Conservation (phyloP, 2,113 vertebrate genomes). For the Alouatta palliata region DNA sequence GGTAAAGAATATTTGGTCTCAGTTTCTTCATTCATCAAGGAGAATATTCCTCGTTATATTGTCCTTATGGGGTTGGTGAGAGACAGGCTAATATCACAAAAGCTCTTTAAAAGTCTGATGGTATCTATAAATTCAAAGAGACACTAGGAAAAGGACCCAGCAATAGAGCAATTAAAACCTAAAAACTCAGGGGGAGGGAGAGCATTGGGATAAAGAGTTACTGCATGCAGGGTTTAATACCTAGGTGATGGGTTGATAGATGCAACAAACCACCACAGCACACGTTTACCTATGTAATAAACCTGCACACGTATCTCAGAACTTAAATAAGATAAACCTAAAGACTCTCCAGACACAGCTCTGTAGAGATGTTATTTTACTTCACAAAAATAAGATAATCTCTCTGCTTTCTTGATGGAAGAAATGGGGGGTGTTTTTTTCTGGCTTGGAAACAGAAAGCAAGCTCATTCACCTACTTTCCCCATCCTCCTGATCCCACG, state of each 20-base stretch:
- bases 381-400: constrained; percentile 38
- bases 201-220: too few species aligned
- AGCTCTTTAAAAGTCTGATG: constrained; percentile 6
- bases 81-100: constrained; percentile 36
- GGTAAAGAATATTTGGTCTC: not conserved
- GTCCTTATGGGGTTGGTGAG: not conserved
- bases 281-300: too few species aligned
- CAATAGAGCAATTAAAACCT: constrained; percentile 28
- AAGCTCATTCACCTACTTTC: not conserved
- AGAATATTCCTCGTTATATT: not conserved
- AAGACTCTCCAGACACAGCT: not conserved
- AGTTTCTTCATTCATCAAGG: constrained; percentile 4
- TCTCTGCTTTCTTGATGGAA: not conserved
- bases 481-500: not conserved
- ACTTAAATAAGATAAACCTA: not conserved
- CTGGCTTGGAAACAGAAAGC: not conserved
- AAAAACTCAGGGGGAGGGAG: not conserved
- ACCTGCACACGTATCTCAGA: too few species aligned
- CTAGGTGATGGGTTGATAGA: too few species aligned
- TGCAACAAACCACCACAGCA: too few species aligned
- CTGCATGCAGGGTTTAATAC: too few species aligned
- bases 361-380: not conserved
- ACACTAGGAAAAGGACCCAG: not conserved
- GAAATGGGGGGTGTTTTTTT: not conserved
- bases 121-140: not conserved